Evolutionary conservation across 2,888 invertebrate genomes (phyloP).

Genomic region (Tyria jacobaeae): DNA sequence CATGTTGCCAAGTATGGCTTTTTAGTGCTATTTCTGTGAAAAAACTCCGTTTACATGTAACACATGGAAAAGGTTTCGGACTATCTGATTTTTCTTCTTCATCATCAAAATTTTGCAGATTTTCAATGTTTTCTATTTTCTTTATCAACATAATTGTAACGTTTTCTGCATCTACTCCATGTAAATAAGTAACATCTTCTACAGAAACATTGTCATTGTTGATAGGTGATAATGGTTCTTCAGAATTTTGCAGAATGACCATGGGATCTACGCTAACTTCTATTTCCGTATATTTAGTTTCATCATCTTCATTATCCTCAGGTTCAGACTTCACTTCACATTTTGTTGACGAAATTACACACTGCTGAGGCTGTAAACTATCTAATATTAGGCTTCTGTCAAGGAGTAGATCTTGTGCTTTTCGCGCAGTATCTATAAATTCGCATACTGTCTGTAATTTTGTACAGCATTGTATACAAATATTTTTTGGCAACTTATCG

Average conservation of each 20-base stretch:
- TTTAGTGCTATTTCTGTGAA: constrained; percentile 86
- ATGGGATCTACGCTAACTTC: constrained; percentile 90
- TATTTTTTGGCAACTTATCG: constrained; percentile 89
- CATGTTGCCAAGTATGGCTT: constrained; percentile 88
- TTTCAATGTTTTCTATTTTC: constrained; percentile 42
- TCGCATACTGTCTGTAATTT: constrained; percentile 89
- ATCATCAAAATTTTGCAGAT: neutral
- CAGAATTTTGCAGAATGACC: constrained; percentile 88
- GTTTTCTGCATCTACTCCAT: constrained; percentile 64
- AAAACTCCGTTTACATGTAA: constrained; percentile 85
- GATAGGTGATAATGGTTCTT: constrained; percentile 62
- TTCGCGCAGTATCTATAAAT: constrained; percentile 89
- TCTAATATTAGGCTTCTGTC: constrained; percentile 71
- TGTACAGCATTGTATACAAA: constrained; percentile 88
- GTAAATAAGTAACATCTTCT: constrained; percentile 62
- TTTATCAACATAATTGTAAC: constrained; percentile 75
- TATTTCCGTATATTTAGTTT: constrained; percentile 83
- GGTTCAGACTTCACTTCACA: constrained; percentile 43
- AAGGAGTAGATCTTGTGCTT: constrained; percentile 87
- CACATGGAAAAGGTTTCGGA: constrained; percentile 84
- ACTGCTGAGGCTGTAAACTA: constrained; percentile 57
- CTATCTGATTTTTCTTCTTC: constrained; percentile 31
- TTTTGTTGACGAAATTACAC: constrained; percentile 19
- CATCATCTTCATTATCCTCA: constrained; percentile 53
- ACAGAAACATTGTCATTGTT: constrained; percentile 43